Evolutionary conservation across 2,113 vertebrate genomes (phyloP).

Genomic region (Erinaceus europaeus): DNA sequence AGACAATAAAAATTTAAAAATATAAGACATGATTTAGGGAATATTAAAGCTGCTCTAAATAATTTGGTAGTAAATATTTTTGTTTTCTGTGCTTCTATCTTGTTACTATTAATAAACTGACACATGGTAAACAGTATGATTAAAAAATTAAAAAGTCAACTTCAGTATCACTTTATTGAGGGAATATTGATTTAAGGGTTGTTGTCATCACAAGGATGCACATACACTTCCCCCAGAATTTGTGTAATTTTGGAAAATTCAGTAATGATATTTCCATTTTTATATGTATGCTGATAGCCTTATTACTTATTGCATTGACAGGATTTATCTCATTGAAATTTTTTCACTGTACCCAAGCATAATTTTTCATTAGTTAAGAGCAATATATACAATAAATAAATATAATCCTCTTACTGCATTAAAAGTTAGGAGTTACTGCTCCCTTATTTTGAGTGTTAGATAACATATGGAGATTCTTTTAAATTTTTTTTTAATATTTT

Average conservation of each 20-base stretch:
- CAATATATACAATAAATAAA: neutral
- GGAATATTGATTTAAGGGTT: too few relatives aligned
- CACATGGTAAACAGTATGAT: neutral
- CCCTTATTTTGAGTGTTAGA: neutral
- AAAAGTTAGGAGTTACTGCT: neutral
- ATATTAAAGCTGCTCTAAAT: neutral
- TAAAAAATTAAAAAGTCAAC: neutral
- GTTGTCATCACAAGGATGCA: too few relatives aligned
- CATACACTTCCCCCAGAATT: too few relatives aligned
- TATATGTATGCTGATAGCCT: neutral
- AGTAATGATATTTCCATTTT: neutral
- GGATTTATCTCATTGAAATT: neutral
- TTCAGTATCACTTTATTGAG: too few relatives aligned
- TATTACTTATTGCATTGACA: neutral
- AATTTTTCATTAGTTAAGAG: neutral
- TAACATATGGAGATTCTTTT: neutral
- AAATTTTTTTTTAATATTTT: slow-evolving; percentile 31
- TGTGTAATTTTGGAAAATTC: slow-evolving; percentile 19
- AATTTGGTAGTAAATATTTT: neutral
- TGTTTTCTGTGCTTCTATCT: slow-evolving; percentile 12
- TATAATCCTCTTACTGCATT: neutral
- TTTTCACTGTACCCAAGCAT: neutral
- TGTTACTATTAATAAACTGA: neutral
- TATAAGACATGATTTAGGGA: neutral
- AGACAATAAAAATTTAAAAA: neutral